phyloP scores from a whole-genome alignment of 2,888 invertebrate genomes.

The Yponomeuta sedellus region DNA sequence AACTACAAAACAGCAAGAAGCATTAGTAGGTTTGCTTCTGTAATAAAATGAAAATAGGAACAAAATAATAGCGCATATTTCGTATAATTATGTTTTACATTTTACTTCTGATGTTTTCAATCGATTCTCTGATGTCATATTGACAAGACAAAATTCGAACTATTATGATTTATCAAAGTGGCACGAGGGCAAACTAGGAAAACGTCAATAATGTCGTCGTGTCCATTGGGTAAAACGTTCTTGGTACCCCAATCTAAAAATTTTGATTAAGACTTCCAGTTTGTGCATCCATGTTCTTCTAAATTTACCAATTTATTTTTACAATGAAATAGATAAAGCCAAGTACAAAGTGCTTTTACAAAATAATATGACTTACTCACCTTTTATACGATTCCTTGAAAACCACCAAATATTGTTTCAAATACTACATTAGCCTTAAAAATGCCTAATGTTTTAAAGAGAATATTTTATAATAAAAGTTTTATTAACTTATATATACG shows the following conservation, averaged over 20 bases:
- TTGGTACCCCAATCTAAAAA: conserved; percentile 1
- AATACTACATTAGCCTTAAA: conserved; percentile 72
- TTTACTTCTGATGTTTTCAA: too few relatives aligned
- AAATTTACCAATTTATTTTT: background rate
- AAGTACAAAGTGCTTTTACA: conserved; percentile 74
- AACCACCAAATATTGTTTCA: conserved; percentile 73
- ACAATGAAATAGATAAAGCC: conserved; percentile 36
- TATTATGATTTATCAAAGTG: too few relatives aligned
- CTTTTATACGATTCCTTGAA: conserved; percentile 55
- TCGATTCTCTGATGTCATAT: too few relatives aligned
- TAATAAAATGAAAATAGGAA: too few relatives aligned
- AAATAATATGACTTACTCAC: conserved; percentile 38
- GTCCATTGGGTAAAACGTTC: too few relatives aligned
- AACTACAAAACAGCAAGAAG: too few relatives aligned
- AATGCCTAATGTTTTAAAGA: conserved; percentile 73
- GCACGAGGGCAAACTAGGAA: too few relatives aligned
- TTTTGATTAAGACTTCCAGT: conserved; percentile 6
- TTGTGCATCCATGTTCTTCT: background rate
- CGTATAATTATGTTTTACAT: too few relatives aligned
- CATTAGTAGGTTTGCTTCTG: too few relatives aligned
- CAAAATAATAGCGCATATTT: too few relatives aligned
- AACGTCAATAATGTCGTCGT: too few relatives aligned
- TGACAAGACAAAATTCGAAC: too few relatives aligned
- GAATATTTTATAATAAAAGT: conserved; percentile 67
- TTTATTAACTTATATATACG: conserved; percentile 67